These are phyloP conservation scores for Strigamia crassipes DNA, from an alignment of 2,888 invertebrate species.

Conservation along the genomic window DNA sequence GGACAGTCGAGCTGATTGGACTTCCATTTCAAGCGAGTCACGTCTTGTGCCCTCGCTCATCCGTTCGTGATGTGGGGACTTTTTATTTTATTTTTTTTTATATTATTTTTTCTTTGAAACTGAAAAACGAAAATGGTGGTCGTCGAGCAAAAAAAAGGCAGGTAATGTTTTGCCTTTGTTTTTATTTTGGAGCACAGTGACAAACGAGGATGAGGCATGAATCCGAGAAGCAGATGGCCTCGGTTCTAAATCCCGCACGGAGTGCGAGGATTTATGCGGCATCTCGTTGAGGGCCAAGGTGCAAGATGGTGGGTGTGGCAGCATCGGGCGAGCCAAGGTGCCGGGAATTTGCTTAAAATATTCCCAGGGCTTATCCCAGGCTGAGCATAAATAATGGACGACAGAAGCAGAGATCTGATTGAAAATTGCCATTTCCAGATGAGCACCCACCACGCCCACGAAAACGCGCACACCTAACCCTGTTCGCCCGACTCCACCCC, in stretches of 20 bases:
- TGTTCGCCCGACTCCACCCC: constrained; percentile 11
- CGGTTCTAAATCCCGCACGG: constrained; percentile 21
- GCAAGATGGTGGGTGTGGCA: constrained; percentile 16
- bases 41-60: constrained; percentile 7
- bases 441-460: constrained; percentile 21
- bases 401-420: constrained; percentile 21
- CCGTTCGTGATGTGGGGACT: neutral
- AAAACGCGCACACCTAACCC: constrained; percentile 10
- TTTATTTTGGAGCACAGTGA: constrained; percentile 16
- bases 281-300: constrained; percentile 6
- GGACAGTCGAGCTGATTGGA: constrained; percentile 21
- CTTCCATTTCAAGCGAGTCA: constrained; percentile 16
- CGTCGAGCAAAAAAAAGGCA: neutral
- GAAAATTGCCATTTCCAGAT: constrained; percentile 21
- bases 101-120: neutral
- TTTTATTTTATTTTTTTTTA: neutral
- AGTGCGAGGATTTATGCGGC: constrained; percentile 16
- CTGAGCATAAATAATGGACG: constrained; percentile 21
- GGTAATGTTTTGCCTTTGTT: neutral
- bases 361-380: constrained; percentile 21
- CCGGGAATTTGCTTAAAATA: constrained; percentile 21
- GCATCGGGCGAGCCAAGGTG: constrained; percentile 16
- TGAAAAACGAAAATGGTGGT: neutral
- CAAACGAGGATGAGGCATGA: constrained; percentile 16
- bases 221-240: constrained; percentile 21